A percentile compares a stretch with the other conserved stretches of the same genome.
phyloP scores from a whole-genome alignment of 2,888 invertebrate genomes.

The Mactromeris polynyma region DNA sequence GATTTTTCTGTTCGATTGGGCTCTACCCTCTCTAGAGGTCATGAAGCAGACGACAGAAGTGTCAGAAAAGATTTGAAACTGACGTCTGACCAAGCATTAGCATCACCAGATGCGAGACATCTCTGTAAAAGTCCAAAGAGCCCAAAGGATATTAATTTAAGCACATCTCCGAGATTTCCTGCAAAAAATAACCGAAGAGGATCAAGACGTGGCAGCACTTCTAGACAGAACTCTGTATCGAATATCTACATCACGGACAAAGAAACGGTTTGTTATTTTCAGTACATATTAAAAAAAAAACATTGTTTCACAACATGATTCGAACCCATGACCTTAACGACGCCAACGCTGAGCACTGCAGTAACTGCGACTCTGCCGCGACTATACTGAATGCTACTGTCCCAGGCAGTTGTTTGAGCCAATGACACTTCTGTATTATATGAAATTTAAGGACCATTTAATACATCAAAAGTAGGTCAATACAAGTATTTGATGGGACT shows the following conservation, averaged over 20 bases:
- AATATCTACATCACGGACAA: constrained; percentile 27
- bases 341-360: too few species aligned
- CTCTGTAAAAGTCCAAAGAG: constrained; percentile 14
- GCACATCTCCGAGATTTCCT: background rate
- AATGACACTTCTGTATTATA: too few species aligned
- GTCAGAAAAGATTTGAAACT: constrained; percentile 36
- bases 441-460: too few species aligned
- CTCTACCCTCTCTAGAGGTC: constrained; percentile 67
- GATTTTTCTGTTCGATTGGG: constrained; percentile 75
- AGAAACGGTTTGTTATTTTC: constrained; percentile 46
- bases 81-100: constrained; percentile 29
- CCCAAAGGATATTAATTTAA: background rate
- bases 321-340: too few species aligned
- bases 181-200: constrained; percentile 26
- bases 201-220: constrained; percentile 35
- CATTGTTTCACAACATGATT: too few species aligned
- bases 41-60: constrained; percentile 27
- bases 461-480: too few species aligned
- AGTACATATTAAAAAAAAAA: background rate
- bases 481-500: too few species aligned
- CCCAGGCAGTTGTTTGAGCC: too few species aligned
- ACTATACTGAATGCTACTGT: too few species aligned
- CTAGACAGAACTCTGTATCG: constrained; percentile 1
- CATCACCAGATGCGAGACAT: background rate
- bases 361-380: too few species aligned